A percentile compares a stretch with the other conserved stretches of the same genome.
These are phyloP conservation scores for Melikaiella ostensackeni DNA, from an alignment of 2,888 invertebrate species.

Conservation along the genomic window DNA sequence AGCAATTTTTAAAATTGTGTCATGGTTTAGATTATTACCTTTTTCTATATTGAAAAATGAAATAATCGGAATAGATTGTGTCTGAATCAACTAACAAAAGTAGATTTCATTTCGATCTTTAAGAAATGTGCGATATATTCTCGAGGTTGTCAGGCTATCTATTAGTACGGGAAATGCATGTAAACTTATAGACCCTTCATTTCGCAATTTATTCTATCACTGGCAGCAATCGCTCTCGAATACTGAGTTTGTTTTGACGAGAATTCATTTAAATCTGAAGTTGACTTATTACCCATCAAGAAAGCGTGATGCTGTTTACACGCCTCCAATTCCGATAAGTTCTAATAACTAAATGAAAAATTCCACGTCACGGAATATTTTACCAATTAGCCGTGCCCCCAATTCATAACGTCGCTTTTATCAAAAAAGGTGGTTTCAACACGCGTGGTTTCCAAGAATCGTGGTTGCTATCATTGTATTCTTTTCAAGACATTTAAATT, in stretches of 20 bases:
- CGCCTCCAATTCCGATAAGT: constrained; percentile 20
- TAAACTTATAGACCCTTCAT: neutral
- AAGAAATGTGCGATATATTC: constrained; percentile 20
- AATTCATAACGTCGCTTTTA: constrained; percentile 11
- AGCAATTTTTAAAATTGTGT: no score
- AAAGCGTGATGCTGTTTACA: constrained; percentile 12
- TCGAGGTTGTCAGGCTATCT: constrained; percentile 29
- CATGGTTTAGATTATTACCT: no score
- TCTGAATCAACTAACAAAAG: no score
- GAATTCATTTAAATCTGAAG: neutral
- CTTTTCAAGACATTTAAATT: neutral
- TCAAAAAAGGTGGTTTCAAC: neutral
- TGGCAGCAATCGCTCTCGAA: neutral
- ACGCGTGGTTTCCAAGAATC: neutral
- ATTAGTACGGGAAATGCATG: constrained; percentile 6
- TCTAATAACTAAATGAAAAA: neutral
- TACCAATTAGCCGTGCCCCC: neutral
- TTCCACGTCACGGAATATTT: constrained; percentile 27
- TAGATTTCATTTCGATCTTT: no score
- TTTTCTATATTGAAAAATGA: no score
- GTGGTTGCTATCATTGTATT: neutral
- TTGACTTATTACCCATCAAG: constrained; percentile 7
- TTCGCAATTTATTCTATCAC: constrained; percentile 6
- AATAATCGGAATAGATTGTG: no score
- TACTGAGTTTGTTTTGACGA: constrained; percentile 1